phyloP scores from a whole-genome alignment of 2,797 vertebrate species.

The Chrysocyon brachyurus region DNA sequence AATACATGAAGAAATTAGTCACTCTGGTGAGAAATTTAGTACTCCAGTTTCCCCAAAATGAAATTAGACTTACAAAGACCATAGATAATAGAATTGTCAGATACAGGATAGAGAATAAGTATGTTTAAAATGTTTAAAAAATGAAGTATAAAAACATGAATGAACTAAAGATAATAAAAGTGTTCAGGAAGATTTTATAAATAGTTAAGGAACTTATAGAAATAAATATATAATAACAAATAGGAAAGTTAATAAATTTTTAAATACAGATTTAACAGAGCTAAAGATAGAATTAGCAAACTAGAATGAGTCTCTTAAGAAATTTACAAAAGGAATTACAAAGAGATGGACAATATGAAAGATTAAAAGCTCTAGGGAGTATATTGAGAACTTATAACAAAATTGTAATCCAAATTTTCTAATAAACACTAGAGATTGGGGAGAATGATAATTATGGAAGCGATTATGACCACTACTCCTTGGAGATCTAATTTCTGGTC shows the following conservation, averaged over 20 bases:
- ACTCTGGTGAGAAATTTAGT: neutral
- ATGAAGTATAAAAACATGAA: neutral
- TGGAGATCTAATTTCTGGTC: neutral
- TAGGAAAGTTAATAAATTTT: neutral
- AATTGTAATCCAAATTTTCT: neutral
- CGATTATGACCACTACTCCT: neutral
- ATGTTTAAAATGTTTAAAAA: neutral
- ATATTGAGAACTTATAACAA: neutral
- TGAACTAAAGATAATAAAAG: neutral
- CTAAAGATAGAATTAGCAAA: slow-evolving; percentile 8
- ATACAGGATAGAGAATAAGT: neutral
- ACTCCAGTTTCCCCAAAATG: neutral
- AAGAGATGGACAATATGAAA: neutral
- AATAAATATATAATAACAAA: neutral
- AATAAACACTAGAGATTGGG: neutral
- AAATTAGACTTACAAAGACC: slow-evolving; percentile 9
- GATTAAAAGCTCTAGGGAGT: neutral
- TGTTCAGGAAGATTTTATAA: neutral
- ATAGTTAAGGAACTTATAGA: neutral
- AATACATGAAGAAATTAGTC: neutral
- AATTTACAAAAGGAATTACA: neutral
- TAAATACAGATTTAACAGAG: neutral
- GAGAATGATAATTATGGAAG: neutral
- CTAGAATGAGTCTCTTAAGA: neutral
- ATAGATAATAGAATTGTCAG: neutral